phyloP scores from a whole-genome alignment of 2,888 invertebrate species.

The Camptogramma bilineatum region DNA sequence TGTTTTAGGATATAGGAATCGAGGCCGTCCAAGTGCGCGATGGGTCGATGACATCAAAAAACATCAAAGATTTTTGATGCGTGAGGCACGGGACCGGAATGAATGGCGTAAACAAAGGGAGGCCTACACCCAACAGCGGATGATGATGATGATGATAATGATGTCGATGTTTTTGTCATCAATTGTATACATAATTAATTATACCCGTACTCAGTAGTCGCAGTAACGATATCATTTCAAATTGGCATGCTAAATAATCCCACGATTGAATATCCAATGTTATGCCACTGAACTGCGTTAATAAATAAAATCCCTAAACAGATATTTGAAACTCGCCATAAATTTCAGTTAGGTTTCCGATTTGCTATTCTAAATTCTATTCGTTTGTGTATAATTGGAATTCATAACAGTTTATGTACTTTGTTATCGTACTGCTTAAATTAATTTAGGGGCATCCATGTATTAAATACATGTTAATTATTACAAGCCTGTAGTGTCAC shows the following conservation, averaged over 20 bases:
- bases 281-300: constrained; percentile 46
- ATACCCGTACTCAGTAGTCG: constrained; percentile 14
- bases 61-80: too few relatives aligned
- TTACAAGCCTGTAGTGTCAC: not conserved
- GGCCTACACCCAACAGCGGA: too few relatives aligned
- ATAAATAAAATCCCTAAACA: constrained; percentile 49
- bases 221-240: constrained; percentile 29
- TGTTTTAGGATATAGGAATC: too few relatives aligned
- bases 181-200: not conserved
- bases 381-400: constrained; percentile 12
- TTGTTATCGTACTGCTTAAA: not conserved
- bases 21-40: too few relatives aligned
- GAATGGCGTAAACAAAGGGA: too few relatives aligned
- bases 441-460: not conserved
- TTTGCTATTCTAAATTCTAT: constrained; percentile 29
- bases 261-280: constrained; percentile 59
- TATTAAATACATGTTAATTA: not conserved
- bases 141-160: too few relatives aligned
- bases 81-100: too few relatives aligned
- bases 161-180: not conserved
- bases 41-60: too few relatives aligned
- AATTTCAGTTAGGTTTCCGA: constrained; percentile 42
- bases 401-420: not conserved
- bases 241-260: constrained; percentile 49
- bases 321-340: constrained; percentile 43